Conservation (phyloP, 2,888 invertebrate genomes). For the Anorthoa munda region DNA sequence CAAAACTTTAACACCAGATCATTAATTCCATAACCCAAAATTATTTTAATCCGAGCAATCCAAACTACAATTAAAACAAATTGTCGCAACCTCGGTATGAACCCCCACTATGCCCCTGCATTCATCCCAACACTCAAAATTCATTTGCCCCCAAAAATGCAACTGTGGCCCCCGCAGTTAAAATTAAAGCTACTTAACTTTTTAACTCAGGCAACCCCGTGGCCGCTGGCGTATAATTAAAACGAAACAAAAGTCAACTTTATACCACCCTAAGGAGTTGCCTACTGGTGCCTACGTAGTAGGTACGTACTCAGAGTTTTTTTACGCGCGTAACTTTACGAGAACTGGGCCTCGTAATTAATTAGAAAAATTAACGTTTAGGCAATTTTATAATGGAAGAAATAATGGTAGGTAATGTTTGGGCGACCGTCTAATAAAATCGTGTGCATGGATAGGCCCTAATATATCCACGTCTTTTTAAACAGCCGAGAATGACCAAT, state of each 20-base stretch:
- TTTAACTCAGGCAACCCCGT: slow-evolving; percentile 79
- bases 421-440: not conserved
- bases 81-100: not conserved
- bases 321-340: slow-evolving; percentile 62
- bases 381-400: slow-evolving; percentile 40
- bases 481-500: not conserved
- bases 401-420: slow-evolving; percentile 22
- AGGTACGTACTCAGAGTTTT: slow-evolving; percentile 63
- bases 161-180: slow-evolving; percentile 76
- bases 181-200: slow-evolving; percentile 89
- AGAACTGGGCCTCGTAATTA: slow-evolving; percentile 54
- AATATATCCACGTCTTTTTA: not conserved
- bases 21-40: not conserved
- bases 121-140: slow-evolving; percentile 48
- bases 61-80: slow-evolving; percentile 44
- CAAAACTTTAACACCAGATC: not conserved
- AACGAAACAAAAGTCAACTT: slow-evolving; percentile 87
- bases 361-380: slow-evolving; percentile 62
- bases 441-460: not conserved
- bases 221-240: slow-evolving; percentile 83
- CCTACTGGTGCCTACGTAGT: slow-evolving; percentile 31
- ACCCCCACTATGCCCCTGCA: slow-evolving; percentile 24
- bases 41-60: not conserved
- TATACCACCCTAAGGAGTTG: slow-evolving; percentile 82
- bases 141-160: slow-evolving; percentile 60